Percentiles rank a stretch among this genome's conserved stretches.
phyloP scores from a whole-genome alignment of 2,888 invertebrate species.

The Ganaspis brasiliensis region DNA sequence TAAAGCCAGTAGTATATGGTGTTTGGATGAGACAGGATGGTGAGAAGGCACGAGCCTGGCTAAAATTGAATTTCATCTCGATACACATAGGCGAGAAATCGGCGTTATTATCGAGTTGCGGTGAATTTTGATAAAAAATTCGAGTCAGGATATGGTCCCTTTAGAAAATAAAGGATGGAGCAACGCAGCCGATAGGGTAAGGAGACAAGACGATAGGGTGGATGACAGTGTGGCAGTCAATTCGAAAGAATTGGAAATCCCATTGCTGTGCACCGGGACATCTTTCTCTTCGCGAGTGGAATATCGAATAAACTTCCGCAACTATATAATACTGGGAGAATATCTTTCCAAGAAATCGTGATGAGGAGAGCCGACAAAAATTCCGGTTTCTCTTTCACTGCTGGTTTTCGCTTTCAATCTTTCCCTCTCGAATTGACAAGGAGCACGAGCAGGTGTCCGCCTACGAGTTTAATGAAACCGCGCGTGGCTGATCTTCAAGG shows the following conservation, averaged over 20 bases:
- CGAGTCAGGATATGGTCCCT: constrained; percentile 71
- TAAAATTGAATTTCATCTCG: constrained; percentile 74
- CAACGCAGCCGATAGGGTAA: constrained; percentile 37
- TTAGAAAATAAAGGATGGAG: too few relatives aligned
- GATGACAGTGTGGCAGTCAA: constrained; percentile 54
- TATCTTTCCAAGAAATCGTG: constrained; percentile 47
- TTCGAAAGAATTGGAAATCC: constrained; percentile 59
- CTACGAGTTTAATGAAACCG: constrained; percentile 27
- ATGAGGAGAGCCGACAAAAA: constrained; percentile 7
- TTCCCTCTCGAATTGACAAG: constrained; percentile 12
- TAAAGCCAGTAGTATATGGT: constrained; percentile 60
- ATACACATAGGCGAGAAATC: constrained; percentile 66
- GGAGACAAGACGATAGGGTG: constrained; percentile 53
- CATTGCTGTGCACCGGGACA: constrained; percentile 54
- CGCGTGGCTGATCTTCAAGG: constrained; percentile 13
- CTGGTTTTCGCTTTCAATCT: constrained; percentile 18
- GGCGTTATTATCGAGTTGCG: constrained; percentile 65
- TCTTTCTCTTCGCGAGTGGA: constrained; percentile 66
- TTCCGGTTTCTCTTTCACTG: neutral
- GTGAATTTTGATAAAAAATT: constrained; percentile 70
- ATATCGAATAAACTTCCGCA: constrained; percentile 68
- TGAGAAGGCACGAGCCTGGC: constrained; percentile 53
- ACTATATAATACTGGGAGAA: constrained; percentile 47
- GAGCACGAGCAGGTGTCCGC: constrained; percentile 28
- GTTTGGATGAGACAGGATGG: constrained; percentile 44